Base-by-base conservation (phyloP, 2,113 vertebrate species). In the Labeo rohita region DNA sequence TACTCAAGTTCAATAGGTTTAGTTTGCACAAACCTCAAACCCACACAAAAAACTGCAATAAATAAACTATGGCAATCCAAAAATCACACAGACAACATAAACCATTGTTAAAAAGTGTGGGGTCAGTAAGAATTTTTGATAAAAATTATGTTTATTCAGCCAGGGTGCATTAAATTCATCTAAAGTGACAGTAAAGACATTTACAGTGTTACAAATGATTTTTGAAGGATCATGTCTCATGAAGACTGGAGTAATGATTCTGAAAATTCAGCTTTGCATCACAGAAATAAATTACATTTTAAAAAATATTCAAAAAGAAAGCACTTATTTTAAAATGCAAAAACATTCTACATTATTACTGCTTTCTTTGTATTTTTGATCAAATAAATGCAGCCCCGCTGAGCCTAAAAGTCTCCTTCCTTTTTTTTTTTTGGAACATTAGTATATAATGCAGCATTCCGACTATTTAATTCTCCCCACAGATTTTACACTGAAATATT, bases 401-500 rank as follows among this genome's bases (percentile, higher is more conserved):
- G 16, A 36, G 5, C 63, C 28, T 28, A 28, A 28, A 28, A 28
- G 28, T 28, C 28, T 28, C 28, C 28, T 28, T 28, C 28, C 28
- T 28, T 28, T 28, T 28, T 28, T 1, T 28, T 28, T 28, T 28
- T 28, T n/a, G n/a, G 39, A 39, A 39, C 39, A 39, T 39, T 39
- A 65, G 11, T 34, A n/a, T 43, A 9, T 43, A 43, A 43, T 43
- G 36, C 66, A 70, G 8, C 16, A 68, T 6, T 39, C 15, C 3
- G 65, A 18, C 68, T 10, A 39, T 23, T 78, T 21, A 18, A 59
- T 56, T 21, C 15, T 39, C 56, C 9, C 16, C 16, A 23, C 72
- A 59, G 28, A 59, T 79, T 79, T 43, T 61, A 56, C 34, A n/a
- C 36, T 80, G 36, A 63, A 80, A 45, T 80, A 63, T 63, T 61